Base-by-base conservation (phyloP, 2,113 vertebrate genomes). In the Rutilus rutilus region DNA sequence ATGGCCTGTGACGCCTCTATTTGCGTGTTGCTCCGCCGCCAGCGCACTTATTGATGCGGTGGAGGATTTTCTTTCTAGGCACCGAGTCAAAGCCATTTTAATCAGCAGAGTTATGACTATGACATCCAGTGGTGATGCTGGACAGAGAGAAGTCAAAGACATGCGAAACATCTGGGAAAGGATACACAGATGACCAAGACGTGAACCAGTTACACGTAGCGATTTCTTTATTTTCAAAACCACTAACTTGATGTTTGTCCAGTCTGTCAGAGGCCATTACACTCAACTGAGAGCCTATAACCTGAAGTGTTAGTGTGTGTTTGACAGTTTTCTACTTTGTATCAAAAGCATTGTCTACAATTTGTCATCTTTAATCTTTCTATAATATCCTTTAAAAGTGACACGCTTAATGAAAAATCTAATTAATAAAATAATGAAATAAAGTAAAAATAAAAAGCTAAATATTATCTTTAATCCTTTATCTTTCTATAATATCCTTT, bases 241-340 rank as follows among this genome's bases (percentile, higher is more conserved):
- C 75, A 39, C 67, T 71, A 39, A 71, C 9, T 36, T 78, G 39
- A 52, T 87, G 64, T 84, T 78, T 30, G 12, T 60, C 82, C 62
- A 62, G 74, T 87, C 62, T 67, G 65, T 84, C 82, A 73, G 78
- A 84, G 69, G 47, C 39, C 81, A 87, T 84, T 78, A 87, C 11
- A 78, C 6, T 86, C 71, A 74, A 27, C 52, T 12, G 36, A 50
- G 27, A 23, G 19, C 50, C 50, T 54, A 54, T 19, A 39, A 33
- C 27, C 47, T 73, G 4, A 4, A 64, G 76, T 60, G 73, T 76
- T 59, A 8, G 84, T 60, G 19, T n/a, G 7, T 64, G 42, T 67
- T 60, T 77, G 71, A 45, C 23, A 39, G 69, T 60, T 69, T 60
- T 67, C 52, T 67, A 1, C 27, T 25, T 52, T 74, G 33, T 23